These are phyloP conservation scores for Deroptyus accipitrinus DNA, from an alignment of 2,113 vertebrate genomes.

Conservation along the genomic window DNA sequence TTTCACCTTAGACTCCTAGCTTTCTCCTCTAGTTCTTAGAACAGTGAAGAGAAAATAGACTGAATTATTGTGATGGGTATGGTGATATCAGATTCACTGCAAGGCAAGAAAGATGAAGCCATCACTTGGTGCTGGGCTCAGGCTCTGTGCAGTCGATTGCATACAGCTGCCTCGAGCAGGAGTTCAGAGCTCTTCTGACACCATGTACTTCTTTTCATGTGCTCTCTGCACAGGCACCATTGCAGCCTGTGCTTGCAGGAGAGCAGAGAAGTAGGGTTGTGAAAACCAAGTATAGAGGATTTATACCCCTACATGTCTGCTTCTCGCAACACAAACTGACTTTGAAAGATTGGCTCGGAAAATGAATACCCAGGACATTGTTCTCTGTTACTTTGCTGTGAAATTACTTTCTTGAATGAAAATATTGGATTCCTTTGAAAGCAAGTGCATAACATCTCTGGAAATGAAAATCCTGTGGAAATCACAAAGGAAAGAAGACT, in stretches of 20 bases:
- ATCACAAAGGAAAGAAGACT: constrained; percentile 75
- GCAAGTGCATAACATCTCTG: constrained; percentile 73
- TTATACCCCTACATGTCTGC: constrained; percentile 58
- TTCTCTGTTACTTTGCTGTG: constrained; percentile 75
- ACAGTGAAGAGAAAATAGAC: constrained; percentile 57
- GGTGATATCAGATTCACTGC: constrained; percentile 29
- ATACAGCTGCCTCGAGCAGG: constrained; percentile 11
- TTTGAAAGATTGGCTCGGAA: constrained; percentile 75
- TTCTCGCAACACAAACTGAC: constrained; percentile 64
- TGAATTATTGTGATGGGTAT: constrained; percentile 30
- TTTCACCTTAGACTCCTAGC: constrained; percentile 68
- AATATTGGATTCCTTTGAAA: constrained; percentile 81
- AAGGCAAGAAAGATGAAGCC: constrained; percentile 39
- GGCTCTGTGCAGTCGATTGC: constrained; percentile 32
- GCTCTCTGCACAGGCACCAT: constrained; percentile 8
- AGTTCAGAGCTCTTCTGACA: background rate
- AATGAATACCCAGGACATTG: constrained; percentile 74
- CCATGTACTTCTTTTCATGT: constrained; percentile 42
- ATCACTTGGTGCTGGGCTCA: background rate
- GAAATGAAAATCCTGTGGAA: constrained; percentile 76
- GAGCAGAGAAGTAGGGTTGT: background rate
- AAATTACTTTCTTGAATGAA: constrained; percentile 81
- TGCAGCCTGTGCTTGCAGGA: background rate
- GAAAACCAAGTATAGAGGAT: constrained; percentile 29
- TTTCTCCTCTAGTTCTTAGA: constrained; percentile 70